Base-by-base conservation (phyloP, 2,797 vertebrate species). In the Ceyx erithaca region DNA sequence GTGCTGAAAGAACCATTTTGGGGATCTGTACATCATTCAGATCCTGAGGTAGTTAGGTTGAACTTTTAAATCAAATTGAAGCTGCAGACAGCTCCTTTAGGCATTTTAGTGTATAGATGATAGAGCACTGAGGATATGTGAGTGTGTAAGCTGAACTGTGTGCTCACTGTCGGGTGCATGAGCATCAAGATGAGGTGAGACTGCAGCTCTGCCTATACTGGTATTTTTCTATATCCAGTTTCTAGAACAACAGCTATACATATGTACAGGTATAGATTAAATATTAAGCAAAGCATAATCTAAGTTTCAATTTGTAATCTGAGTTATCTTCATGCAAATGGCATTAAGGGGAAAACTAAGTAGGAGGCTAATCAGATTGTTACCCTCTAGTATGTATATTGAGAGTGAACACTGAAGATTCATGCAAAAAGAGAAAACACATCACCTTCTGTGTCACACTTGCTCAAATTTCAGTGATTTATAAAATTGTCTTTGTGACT, bases 151-250 rank as follows among this genome's bases (percentile, higher is more conserved):
- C 71, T 69, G 63, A 33, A 4, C 22, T 31, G 22, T 43, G 2
- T 12, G 5, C n/a, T 76, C 28, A 2, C 12, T 61, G 3, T 16
- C 33, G 25, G 7, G 10, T 28, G 0, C n/a, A 28, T 1, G 4
- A 72, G 13, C 33, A 30, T 6, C 57, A 52, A 51, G 46, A 37
- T 0, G 0, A 48, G n/a, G 28, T 31, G 33, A 80, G 15, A n/a
- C 25, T 76, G 16, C 51, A 69, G 71, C 51, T 70, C 14, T 11
- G 25, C 1, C 0, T 12, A 7, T 7, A 17, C 1, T 0, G 10
- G 2, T 46, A 6, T 61, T 72, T 40, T 26, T 35, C 41, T 66
- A 6, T 16, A 37, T 14, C 15, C 18, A 16, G 8, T 40, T 75
- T 71, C 67, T 78, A 28, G 54, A 86, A 25, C 19, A 63, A 40